Conservation (phyloP, 2,797 vertebrate genomes). For the Gambelia wislizenii region DNA sequence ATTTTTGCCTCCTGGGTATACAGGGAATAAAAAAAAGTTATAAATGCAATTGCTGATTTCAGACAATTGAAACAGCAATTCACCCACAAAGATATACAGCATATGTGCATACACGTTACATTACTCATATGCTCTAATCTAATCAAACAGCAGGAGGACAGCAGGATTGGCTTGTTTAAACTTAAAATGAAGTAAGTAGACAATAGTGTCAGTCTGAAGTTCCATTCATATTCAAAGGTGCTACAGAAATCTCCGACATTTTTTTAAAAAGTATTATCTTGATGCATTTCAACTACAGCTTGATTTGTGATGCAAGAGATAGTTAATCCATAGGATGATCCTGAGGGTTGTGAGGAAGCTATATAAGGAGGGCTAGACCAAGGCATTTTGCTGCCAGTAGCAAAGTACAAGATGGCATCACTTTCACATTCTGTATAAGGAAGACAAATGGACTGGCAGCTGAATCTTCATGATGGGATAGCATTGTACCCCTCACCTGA, state of each 20-base stretch:
- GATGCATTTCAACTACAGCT: background rate
- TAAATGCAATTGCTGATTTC: constrained; percentile 5
- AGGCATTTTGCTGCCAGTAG: background rate
- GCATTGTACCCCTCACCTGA: background rate
- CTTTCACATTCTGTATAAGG: background rate
- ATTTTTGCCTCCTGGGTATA: background rate
- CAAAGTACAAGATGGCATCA: background rate
- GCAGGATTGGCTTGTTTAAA: background rate
- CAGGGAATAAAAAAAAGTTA: background rate
- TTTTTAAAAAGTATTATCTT: background rate
- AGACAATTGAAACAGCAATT: background rate
- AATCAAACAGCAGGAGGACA: background rate
- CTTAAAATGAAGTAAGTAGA: background rate
- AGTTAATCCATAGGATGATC: background rate
- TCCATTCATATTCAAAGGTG: background rate
- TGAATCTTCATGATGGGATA: background rate
- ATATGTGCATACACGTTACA: background rate
- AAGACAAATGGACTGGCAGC: background rate
- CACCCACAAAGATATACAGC: background rate
- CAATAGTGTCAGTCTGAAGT: background rate
- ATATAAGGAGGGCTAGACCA: background rate
- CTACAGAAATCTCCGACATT: background rate
- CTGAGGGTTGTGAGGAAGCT: background rate
- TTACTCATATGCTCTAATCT: background rate
- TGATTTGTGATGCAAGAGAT: background rate